Evolutionary conservation across 2,888 invertebrate species (phyloP), one percentile per base, ranked within the genome.

Genomic region (Uloborus plumipes): DNA sequence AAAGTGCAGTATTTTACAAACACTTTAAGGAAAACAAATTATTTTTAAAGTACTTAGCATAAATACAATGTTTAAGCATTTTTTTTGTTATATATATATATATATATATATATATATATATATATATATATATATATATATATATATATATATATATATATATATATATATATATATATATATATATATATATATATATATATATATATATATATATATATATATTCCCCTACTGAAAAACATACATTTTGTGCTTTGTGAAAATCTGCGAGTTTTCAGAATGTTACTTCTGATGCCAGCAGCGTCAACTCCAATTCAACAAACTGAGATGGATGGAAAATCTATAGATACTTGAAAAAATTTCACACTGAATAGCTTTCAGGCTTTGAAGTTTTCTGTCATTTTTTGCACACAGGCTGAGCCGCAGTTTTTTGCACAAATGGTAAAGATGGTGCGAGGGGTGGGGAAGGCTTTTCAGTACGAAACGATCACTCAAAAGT

Each of bases 251-350:
- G 31, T 67, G 74, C 58, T 61, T 82, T 75, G 67, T 76, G 75
- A 82, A 75, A 75, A 71, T 71, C 61, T 71, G 70, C 65, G 65
- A 82, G 81, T 62, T 82, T 53, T 59, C 58, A 72, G 66, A 81
- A 76, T 82, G 81, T 76, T 76, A 79, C 67, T 79, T 79, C 79
- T 79, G 72, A 79, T 79, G 75, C 81, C 75, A 76, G 71, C 66
- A 70, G 71, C 81, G 76, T 82, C 81, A 82, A 76, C 70, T 82
- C 67, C 81, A 82, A 82, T 76, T 76, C 81, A 82, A 82, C 75
- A 82, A 82, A 82, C 81, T 75, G 81, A 82, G 81, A 82, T 82
- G 70, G 81, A 82, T 82, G 75, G 81, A 82, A 82, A 82, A 82
- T 82, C 81, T 72, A 82, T 82, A 82, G 76, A 82, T 82, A 70